Percentiles rank a stretch among this genome's conserved stretches.
Conservation (phyloP, 1,140 invertebrate species). For the Euura saliciscinereae region DNA sequence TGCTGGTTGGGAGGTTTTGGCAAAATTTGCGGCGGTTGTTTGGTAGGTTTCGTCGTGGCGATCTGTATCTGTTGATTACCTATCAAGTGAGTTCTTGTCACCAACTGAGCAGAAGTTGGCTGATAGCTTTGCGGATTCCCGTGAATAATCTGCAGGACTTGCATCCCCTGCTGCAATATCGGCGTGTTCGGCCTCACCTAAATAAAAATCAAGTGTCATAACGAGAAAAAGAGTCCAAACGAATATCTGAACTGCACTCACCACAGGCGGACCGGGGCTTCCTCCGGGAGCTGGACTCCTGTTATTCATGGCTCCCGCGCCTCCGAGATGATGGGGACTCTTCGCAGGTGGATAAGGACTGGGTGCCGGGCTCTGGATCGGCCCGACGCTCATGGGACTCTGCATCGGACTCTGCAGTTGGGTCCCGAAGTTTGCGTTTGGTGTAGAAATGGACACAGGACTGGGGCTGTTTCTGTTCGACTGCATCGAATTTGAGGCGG, state of each 20-base stretch:
- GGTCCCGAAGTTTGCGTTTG: constrained; percentile 51
- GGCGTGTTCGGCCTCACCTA: constrained; percentile 56
- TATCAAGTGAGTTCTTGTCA: constrained; percentile 53
- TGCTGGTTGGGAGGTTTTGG: constrained; percentile 57
- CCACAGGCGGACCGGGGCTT: constrained; percentile 56
- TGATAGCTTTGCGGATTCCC: constrained; percentile 54
- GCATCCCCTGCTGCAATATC: constrained; percentile 57
- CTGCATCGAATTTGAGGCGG: constrained; percentile 58
- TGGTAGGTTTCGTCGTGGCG: constrained; percentile 50
- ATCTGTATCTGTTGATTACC: constrained; percentile 60
- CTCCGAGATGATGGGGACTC: constrained; percentile 52
- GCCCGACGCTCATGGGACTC: constrained; percentile 56
- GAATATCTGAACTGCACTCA: constrained; percentile 31
- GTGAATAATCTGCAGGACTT: constrained; percentile 58
- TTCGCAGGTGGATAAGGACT: constrained; percentile 58
- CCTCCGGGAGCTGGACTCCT: constrained; percentile 54
- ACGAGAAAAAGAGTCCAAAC: constrained; percentile 13
- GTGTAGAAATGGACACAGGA: constrained; percentile 48
- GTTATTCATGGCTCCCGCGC: constrained; percentile 46
- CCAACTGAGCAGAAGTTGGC: constrained; percentile 49
- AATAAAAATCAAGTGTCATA: constrained; percentile 10
- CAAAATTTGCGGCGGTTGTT: constrained; percentile 57
- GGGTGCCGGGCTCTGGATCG: constrained; percentile 57
- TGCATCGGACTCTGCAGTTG: constrained; percentile 59
- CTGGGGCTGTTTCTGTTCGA: constrained; percentile 56